Conservation (phyloP, 35 echinoderm and acorn worm species). For the Nesometra sesokonis region DNA sequence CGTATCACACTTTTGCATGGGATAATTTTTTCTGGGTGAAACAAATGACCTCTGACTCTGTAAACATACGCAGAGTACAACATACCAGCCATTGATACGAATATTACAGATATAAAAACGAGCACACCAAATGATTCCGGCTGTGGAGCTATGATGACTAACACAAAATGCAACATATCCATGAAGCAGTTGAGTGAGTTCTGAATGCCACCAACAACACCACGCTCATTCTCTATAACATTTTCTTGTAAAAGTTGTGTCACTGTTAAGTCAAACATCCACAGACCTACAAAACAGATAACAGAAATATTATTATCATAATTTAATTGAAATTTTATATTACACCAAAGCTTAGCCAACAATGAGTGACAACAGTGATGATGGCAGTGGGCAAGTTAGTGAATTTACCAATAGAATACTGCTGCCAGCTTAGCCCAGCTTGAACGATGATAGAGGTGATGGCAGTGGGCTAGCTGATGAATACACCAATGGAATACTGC, state of each 20-base stretch:
- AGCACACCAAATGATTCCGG: slow-evolving; percentile 84
- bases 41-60: slow-evolving; percentile 54
- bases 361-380: too few species aligned
- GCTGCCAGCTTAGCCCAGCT: too few species aligned
- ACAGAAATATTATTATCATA: background rate
- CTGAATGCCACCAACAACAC: slow-evolving; percentile 83
- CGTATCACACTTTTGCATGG: slow-evolving; percentile 4
- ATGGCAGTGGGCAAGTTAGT: too few species aligned
- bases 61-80: slow-evolving; percentile 56
- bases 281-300: slow-evolving; percentile 43
- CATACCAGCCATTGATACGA: slow-evolving; percentile 31
- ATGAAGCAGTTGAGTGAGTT: slow-evolving; percentile 64
- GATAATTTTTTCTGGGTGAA: slow-evolving; percentile 42
- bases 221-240: slow-evolving; percentile 41
- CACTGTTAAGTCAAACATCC: slow-evolving; percentile 70
- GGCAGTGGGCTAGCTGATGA: too few species aligned
- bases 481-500: too few species aligned
- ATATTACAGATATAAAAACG: slow-evolving; percentile 53
- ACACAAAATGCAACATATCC: slow-evolving; percentile 90
- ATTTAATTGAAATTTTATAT: too few species aligned
- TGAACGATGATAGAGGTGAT: too few species aligned
- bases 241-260: slow-evolving; percentile 67
- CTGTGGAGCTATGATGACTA: slow-evolving; percentile 65
- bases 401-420: too few species aligned
- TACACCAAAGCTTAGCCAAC: too few species aligned